phyloP scores from a whole-genome alignment of 2,888 invertebrate species.

The Lochmaea crataegi region DNA sequence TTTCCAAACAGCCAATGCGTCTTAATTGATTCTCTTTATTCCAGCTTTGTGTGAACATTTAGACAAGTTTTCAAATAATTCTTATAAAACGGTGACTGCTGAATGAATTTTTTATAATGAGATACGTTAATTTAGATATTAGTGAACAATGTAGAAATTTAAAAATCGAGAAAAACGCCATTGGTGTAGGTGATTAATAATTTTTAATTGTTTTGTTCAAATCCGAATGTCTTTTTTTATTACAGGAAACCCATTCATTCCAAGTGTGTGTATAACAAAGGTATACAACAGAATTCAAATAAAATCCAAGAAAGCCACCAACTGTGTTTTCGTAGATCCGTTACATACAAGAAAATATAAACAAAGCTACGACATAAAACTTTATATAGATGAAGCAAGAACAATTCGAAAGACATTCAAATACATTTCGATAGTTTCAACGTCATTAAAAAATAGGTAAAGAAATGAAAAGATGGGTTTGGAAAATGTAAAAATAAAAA shows the following conservation, averaged over 20 bases:
- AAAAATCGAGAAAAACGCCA: neutral
- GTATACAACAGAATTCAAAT: neutral
- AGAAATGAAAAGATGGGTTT: neutral
- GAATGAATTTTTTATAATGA: too few relatives aligned
- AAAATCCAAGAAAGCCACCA: neutral
- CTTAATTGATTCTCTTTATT: too few relatives aligned
- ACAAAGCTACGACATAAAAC: neutral
- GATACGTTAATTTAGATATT: too few relatives aligned
- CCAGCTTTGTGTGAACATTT: too few relatives aligned
- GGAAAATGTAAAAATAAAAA: too few relatives aligned
- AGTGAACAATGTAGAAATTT: neutral
- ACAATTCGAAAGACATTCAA: neutral
- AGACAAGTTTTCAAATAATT: too few relatives aligned
- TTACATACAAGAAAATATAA: neutral
- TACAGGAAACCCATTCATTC: constrained; percentile 3
- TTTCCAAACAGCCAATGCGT: too few relatives aligned
- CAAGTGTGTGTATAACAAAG: neutral
- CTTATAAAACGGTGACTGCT: too few relatives aligned
- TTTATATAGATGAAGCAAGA: neutral
- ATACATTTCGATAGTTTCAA: neutral
- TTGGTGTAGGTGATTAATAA: neutral
- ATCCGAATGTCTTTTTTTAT: neutral
- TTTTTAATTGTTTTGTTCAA: neutral
- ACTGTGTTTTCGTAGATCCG: neutral
- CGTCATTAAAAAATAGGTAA: neutral